These are phyloP conservation scores for Smittia aterrima DNA, from an alignment of 2,888 invertebrate species.

Conservation along the genomic window DNA sequence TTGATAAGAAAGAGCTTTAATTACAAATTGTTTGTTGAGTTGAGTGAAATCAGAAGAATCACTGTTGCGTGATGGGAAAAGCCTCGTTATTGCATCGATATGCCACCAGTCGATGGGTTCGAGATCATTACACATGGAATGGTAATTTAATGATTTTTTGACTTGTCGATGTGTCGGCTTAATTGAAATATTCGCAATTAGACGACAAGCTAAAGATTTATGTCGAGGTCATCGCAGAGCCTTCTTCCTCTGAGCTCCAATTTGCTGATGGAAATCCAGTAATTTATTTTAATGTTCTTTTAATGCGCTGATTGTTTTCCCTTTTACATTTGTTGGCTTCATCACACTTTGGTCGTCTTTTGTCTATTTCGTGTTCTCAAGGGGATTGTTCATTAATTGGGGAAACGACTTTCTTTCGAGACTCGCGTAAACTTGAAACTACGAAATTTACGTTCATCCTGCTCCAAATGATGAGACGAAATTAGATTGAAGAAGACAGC, in stretches of 20 bases:
- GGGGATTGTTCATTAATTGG: no score
- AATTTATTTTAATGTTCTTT: constrained; percentile 41
- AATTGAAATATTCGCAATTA: no score
- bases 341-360: background rate
- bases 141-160: constrained; percentile 21
- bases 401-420: no score
- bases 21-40: no score
- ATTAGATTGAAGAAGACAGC: no score
- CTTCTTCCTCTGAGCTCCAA: background rate
- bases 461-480: no score
- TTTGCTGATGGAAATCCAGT: constrained; percentile 35
- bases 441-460: no score
- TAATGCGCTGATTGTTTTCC: constrained; percentile 41
- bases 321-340: constrained; percentile 4
- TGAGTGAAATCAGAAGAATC: no score
- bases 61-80: constrained; percentile 16
- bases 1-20: no score
- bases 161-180: background rate
- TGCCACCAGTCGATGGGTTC: background rate
- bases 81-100: constrained; percentile 28
- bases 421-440: no score
- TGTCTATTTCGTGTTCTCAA: no score
- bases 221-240: background rate
- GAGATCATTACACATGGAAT: constrained; percentile 21
- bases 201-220: background rate